Evolutionary conservation across 1,140 invertebrate genomes (phyloP).

Genomic region (Phymastichus coffea): DNA sequence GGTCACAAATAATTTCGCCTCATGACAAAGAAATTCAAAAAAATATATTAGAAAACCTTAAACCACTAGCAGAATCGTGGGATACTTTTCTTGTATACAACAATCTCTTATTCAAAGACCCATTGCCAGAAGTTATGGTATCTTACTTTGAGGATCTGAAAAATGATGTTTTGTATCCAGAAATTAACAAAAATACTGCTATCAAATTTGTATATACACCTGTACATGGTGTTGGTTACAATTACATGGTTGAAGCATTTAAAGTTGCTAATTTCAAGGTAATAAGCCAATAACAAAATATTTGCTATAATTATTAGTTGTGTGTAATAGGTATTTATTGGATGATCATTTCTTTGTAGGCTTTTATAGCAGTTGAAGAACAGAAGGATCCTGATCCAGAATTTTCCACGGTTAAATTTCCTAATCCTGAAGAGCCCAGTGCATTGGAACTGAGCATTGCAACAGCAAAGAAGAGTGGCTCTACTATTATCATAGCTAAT

Average conservation of each 20-base stretch:
- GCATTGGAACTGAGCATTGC: conserved; percentile 83
- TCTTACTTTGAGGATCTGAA: conserved; percentile 68
- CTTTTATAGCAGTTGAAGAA: conserved; percentile 76
- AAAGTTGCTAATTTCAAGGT: conserved; percentile 74
- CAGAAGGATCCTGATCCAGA: conserved; percentile 92
- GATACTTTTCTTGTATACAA: conserved; percentile 55
- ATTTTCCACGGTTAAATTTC: conserved; percentile 95
- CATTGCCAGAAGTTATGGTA: conserved; percentile 62
- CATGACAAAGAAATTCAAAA: conserved; percentile 87
- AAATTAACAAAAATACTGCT: conserved; percentile 63
- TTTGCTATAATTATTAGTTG: not conserved
- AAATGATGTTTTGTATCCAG: conserved; percentile 56
- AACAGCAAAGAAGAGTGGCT: conserved; percentile 73
- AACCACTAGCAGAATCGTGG: conserved; percentile 72
- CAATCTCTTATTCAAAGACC: conserved; percentile 59
- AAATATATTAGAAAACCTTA: conserved; percentile 75
- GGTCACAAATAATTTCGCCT: conserved; percentile 93
- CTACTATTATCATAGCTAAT: conserved; percentile 87
- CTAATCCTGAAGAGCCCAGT: conserved; percentile 97
- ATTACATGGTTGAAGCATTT: conserved; percentile 77
- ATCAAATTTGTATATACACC: conserved; percentile 88
- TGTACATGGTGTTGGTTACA: conserved; percentile 96
- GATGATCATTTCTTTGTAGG: conserved; percentile 45
- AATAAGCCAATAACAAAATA: no score
- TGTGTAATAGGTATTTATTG: conserved; percentile 10